Conservation (phyloP, 2,888 invertebrate genomes). For the Spilosoma lubricipeda region DNA sequence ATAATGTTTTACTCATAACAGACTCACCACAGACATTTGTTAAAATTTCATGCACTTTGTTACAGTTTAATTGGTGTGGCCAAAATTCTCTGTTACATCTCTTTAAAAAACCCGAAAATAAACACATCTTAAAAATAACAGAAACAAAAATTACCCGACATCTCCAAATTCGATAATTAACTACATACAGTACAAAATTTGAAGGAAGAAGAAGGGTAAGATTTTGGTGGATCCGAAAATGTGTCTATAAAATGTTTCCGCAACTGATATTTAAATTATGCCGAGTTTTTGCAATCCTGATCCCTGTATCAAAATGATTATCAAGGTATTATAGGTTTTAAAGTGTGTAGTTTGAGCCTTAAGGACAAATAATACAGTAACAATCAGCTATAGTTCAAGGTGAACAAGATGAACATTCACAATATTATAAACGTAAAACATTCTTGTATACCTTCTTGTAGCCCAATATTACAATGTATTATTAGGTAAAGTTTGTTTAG, state of each 20-base stretch:
- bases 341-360: constrained; percentile 30
- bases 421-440: constrained; percentile 38
- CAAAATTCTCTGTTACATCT: background rate
- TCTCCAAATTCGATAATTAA: background rate
- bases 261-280: no score
- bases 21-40: background rate
- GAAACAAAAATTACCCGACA: background rate
- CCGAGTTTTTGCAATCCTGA: no score
- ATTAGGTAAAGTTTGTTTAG: constrained; percentile 13
- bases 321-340: constrained; percentile 31
- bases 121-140: no score
- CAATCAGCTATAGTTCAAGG: constrained; percentile 26
- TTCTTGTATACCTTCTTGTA: constrained; percentile 25
- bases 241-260: no score
- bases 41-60: background rate
- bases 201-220: no score
- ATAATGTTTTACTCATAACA: background rate
- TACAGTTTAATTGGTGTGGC: background rate
- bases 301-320: constrained; percentile 37
- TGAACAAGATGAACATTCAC: constrained; percentile 31
- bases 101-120: background rate
- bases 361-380: constrained; percentile 38
- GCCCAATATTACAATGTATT: constrained; percentile 19
- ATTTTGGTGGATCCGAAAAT: no score
- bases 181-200: no score